Base-by-base conservation (phyloP, 2,888 invertebrate genomes). In the Meghimatium bilineatum region DNA sequence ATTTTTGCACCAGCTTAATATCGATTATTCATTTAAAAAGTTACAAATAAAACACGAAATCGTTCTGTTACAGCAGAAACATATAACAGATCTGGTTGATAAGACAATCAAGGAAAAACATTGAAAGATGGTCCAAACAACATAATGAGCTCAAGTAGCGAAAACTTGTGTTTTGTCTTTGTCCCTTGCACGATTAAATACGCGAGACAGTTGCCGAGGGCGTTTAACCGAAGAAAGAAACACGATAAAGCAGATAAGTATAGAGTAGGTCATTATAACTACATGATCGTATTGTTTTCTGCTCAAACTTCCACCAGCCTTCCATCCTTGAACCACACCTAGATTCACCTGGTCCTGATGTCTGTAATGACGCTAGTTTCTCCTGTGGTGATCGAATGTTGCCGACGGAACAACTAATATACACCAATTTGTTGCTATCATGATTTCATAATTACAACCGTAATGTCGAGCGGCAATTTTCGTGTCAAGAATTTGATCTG, bases 351-450 rank as follows among this genome's bases (percentile, higher is more conserved):
- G 20, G 17, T 20, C 23, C 74, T 52, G 52, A 44, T 74, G 32
- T 32, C 29, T 52, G 44, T 49, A 49, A 44, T 38, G 38, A 29
- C 6, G 49, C 49, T 29, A 49, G 29, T 29, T 29, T 52, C 74
- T 52, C 52, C 52, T 52, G 29, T 49, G 74, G 17, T 20, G 29
- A 74, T 74, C 74, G 74, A 74, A 49, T 52, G 17, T 29, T 20
- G 74, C 74, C 74, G 74, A 29, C 29, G 52, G 74, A 23, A 74
- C 23, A 49, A 52, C 74, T 52, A 74, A 74, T 74, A 74, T 52
- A 74, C 74, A 74, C 74, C 74, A 52, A 52, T 74, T 74, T 32
- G 74, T 52, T 74, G 52, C 52, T 74, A 74, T 74, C 63, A 60
- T 66, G 75, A 60, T 38, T 1, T 5, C 14, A 44, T 67, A 79